Evolutionary conservation across 1,140 invertebrate species (phyloP).

Genomic region (Ips typographus): DNA sequence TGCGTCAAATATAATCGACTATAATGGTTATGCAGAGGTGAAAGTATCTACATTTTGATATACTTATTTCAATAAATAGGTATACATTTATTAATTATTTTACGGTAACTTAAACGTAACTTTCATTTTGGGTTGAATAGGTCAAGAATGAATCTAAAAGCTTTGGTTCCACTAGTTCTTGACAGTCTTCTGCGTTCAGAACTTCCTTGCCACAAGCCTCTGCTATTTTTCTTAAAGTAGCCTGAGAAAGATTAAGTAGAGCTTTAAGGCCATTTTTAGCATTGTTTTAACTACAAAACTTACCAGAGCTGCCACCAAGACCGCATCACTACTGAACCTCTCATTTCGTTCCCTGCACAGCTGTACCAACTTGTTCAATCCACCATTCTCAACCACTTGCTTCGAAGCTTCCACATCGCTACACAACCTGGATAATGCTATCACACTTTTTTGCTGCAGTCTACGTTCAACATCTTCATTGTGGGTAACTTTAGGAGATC

Average conservation of each 20-base stretch:
- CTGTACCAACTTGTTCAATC: constrained; percentile 71
- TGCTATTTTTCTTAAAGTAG: constrained; percentile 68
- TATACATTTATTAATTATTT: no score
- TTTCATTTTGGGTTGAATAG: constrained; percentile 69
- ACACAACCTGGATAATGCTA: constrained; percentile 81
- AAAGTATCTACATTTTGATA: no score
- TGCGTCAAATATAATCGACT: no score
- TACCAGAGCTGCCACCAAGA: constrained; percentile 74
- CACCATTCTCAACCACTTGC: constrained; percentile 74
- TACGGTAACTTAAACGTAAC: constrained; percentile 56
- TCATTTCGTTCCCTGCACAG: constrained; percentile 68
- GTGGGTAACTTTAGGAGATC: constrained; percentile 61
- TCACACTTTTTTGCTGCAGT: constrained; percentile 82
- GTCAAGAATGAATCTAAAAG: constrained; percentile 70
- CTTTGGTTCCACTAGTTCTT: constrained; percentile 66
- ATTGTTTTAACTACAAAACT: constrained; percentile 51
- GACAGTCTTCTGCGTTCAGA: constrained; percentile 57
- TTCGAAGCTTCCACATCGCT: constrained; percentile 70
- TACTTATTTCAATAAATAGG: no score
- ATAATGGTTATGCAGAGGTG: no score
- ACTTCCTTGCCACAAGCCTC: constrained; percentile 58
- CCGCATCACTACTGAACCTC: constrained; percentile 72
- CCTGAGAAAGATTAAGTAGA: constrained; percentile 54
- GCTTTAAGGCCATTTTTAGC: not conserved
- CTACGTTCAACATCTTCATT: constrained; percentile 69